Base-by-base conservation (phyloP, 2,113 vertebrate genomes). In the Cheirogaleus medius region DNA sequence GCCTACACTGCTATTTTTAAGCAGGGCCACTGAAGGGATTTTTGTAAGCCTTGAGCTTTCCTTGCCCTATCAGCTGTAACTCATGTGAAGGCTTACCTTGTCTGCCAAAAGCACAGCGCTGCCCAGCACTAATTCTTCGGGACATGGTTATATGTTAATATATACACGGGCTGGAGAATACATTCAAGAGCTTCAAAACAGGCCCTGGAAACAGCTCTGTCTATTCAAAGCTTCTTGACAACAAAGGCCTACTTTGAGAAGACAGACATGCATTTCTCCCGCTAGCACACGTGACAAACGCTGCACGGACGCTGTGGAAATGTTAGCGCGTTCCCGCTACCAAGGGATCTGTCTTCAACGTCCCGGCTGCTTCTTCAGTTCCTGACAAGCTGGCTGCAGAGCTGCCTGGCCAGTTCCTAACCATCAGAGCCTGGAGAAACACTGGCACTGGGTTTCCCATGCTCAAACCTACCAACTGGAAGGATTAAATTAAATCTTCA, bases 1-100 rank as follows among this genome's bases (percentile, higher is more conserved):
- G 96, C 97, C 90, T n/a, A 69, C 95, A 86, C 52, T 25, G 64
- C 86, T 98, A 47, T 96, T 97, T 97, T 98, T 97, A 95, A 87
- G 80, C 91, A 87, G 85, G 89, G 44, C 87, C 74, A 21, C 90
- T 27, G 83, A 85, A 58, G 82, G 90, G 85, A 49, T 92, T 87
- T 92, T 87, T 83, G 52, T 85, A 68, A 94, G 97, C 60, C 54
- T 49, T 77, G 91, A 0, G 88, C 0, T 68, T 6, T 23, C 54
- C 88, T 58, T 6, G 21, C 92, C 82, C 91, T 92, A 15, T n/a
- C 64, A 58, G 37, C 32, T 93, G 73, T 85, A 93, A 66, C 77
- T 96, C 95, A 93, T 18, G 37, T 3, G 14, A 32, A 80, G 71
- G 88, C 91, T 94, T 90, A 74, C 37, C 73, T 32, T 27, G 90